Evolutionary conservation across 1,140 invertebrate genomes (phyloP), one percentile per base, ranked within the genome.

Genomic region (Helicoverpa zea): DNA sequence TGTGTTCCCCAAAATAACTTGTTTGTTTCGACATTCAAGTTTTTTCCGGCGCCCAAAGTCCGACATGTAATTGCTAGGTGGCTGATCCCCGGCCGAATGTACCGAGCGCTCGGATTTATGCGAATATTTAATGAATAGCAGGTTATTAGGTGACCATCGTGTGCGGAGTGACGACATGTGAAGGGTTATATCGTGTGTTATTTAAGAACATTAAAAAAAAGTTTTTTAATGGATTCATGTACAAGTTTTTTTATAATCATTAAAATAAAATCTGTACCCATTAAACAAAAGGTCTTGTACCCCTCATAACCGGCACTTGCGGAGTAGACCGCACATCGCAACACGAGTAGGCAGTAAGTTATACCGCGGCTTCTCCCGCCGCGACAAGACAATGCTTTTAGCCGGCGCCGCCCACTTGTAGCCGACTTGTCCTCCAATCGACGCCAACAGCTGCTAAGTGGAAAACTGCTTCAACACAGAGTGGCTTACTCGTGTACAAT

Each of bases 1-100:
- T 90, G 86, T 91, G 90, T 91, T 86, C 79, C 83, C 86, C 84
- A 89, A 92, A 92, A 92, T 92, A 92, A 90, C 88, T 91, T 91
- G 90, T 90, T 90, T 89, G 81, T 80, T 83, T 83, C 81, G 81
- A 83, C 81, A 83, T 66, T 52, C 72, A 74, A 79, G 76, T 83
- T 83, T 79, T 80, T 77, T 64, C 58, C 78, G 29, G 51, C 59
- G 72, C 54, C 49, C 76, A 77, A 77, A 77, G 78, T 47, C 64
- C 66, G 63, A 59, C 76, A 68, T 78, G 80, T 84, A 81, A 84
- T 84, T 84, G 83, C 83, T 77, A 83, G 77, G 74, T 80, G 72
- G 43, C 63, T 73, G 81, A 79, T 81, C 75, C 79, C 76, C 64
- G 63, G 63, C 47, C 52, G 58, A 68, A 68, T 78, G 30, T 74